Conservation (phyloP, 2,113 vertebrate genomes). For the Colossoma macropomum region DNA sequence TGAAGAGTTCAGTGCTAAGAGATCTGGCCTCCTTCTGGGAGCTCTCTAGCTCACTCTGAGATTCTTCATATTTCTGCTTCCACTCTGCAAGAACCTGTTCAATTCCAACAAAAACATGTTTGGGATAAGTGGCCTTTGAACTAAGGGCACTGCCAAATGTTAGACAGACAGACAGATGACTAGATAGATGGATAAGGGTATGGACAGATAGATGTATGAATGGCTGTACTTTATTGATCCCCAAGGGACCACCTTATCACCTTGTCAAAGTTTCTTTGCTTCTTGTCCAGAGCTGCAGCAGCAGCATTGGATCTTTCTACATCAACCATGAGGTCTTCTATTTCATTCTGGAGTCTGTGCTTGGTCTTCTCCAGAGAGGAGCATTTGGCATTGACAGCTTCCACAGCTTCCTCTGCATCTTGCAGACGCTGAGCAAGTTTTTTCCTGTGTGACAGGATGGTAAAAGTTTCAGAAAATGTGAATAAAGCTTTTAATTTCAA, state of each 20-base stretch:
- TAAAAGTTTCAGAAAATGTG: not conserved
- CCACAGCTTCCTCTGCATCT: slow-evolving; percentile 82
- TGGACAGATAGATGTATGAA: not conserved
- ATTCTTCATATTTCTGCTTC: slow-evolving; percentile 85
- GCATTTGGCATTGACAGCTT: slow-evolving; percentile 84
- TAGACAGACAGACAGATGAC: too few relatives aligned
- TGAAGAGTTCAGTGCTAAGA: slow-evolving; percentile 80
- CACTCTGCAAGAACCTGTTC: slow-evolving; percentile 74
- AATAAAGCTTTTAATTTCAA: too few relatives aligned
- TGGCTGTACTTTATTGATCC: not conserved
- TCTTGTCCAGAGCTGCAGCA: slow-evolving; percentile 81
- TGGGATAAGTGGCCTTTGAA: not conserved
- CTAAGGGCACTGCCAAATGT: not conserved
- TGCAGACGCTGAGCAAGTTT: slow-evolving; percentile 84
- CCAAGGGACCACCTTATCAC: slow-evolving; percentile 21
- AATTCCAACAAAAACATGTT: not conserved
- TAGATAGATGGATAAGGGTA: too few relatives aligned
- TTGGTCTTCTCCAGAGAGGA: slow-evolving; percentile 86
- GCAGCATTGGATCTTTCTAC: slow-evolving; percentile 82
- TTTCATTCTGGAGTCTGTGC: slow-evolving; percentile 84
- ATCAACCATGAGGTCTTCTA: slow-evolving; percentile 86
- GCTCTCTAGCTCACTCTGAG: slow-evolving; percentile 76
- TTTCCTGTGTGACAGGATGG: slow-evolving; percentile 72
- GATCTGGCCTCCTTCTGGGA: slow-evolving; percentile 85
- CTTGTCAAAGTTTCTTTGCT: slow-evolving; percentile 87